Conservation (phyloP, 2,797 vertebrate genomes). For the Phoeniculus purpureus region DNA sequence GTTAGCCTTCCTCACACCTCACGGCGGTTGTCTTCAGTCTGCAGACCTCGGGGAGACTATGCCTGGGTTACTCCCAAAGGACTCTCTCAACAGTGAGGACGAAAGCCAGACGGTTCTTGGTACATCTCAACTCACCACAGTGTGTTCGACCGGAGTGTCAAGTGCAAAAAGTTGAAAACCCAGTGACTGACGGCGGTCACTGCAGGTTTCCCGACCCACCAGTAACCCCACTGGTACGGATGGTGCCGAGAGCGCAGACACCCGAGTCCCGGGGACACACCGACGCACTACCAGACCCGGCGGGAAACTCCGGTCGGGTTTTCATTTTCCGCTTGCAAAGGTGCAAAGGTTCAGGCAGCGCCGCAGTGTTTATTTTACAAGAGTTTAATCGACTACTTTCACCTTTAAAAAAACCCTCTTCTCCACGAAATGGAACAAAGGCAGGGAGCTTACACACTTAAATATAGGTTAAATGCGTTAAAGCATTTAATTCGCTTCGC, state of each 20-base stretch:
- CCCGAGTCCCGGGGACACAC: too few species aligned
- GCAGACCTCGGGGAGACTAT: constrained; percentile 16
- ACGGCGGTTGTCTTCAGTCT: constrained; percentile 7
- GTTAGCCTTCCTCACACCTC: background rate
- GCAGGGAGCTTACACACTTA: rapidly evolving
- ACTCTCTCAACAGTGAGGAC: background rate
- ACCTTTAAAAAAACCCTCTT: rapidly evolving
- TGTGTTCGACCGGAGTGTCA: background rate
- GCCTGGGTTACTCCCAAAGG: constrained; percentile 21
- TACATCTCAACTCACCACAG: background rate
- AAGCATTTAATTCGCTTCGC: too few species aligned
- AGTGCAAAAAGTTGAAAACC: background rate
- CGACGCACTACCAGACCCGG: rapidly evolving
- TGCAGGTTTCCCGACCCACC: too few species aligned
- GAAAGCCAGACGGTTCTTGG: background rate
- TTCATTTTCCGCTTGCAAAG: background rate
- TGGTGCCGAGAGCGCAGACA: too few species aligned
- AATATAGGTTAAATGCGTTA: too few species aligned
- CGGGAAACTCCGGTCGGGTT: background rate
- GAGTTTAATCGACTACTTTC: background rate
- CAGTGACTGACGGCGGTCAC: background rate
- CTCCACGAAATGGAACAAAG: rapidly evolving
- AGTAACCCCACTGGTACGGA: too few species aligned
- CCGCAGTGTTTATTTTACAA: rapidly evolving
- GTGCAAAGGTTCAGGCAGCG: background rate